Evolutionary conservation across 30 jellyfish, hydroid and myxozoan genomes (phyloP).

Genomic region (Rhopilema esculentum): DNA sequence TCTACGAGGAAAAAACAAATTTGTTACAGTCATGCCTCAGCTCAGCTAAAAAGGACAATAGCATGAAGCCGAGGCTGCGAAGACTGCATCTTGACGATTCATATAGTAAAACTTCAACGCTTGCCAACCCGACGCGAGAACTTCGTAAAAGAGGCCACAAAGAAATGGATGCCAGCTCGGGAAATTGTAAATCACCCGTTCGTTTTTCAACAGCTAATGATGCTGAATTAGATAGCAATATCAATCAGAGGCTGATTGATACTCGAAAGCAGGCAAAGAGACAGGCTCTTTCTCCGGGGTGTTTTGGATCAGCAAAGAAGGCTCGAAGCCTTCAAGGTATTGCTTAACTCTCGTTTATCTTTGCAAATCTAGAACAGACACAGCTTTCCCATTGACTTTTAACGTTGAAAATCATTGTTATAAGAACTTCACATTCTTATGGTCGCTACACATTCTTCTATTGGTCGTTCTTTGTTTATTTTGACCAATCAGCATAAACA

Average conservation of each 20-base stretch:
- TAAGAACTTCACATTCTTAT: too few species aligned
- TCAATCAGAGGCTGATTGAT: neutral
- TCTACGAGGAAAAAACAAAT: neutral
- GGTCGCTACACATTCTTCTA: too few species aligned
- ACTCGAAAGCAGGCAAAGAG: neutral
- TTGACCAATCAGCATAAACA: too few species aligned
- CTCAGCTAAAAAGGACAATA: conserved; percentile 36
- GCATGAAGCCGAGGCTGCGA: conserved; percentile 41
- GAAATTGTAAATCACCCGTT: neutral
- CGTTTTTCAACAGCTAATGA: neutral
- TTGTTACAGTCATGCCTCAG: conserved; percentile 23
- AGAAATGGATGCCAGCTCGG: neutral
- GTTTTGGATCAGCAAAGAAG: conserved; percentile 32
- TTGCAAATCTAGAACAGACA: too few species aligned
- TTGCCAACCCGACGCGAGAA: neutral
- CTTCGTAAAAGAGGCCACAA: conserved; percentile 5
- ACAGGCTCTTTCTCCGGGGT: conserved; percentile 1
- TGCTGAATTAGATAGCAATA: neutral
- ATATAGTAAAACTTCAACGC: neutral
- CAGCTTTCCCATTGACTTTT: too few species aligned
- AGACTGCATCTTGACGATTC: conserved; percentile 27
- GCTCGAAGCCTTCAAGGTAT: neutral
- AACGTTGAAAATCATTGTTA: too few species aligned
- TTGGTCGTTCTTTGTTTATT: too few species aligned
- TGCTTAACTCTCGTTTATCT: neutral